Evolutionary conservation across 2,888 invertebrate genomes (phyloP).

Genomic region (Plebejus anna): DNA sequence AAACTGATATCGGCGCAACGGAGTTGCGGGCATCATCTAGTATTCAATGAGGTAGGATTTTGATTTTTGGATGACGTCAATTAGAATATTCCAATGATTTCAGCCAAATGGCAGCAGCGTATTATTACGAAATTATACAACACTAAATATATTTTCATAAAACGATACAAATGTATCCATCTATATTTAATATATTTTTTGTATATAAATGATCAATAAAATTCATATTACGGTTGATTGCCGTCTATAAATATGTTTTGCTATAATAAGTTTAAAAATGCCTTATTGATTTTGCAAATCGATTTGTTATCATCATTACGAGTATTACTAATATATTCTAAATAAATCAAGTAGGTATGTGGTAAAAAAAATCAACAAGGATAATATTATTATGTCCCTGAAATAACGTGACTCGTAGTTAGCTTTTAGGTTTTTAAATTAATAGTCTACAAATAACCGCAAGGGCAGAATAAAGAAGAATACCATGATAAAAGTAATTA

Average conservation of each 20-base stretch:
- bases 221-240: slow-evolving; percentile 10
- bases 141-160: slow-evolving; percentile 18
- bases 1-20: no score
- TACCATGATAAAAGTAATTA: no score
- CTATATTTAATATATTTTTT: slow-evolving; percentile 3
- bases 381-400: no score
- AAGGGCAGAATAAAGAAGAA: no score
- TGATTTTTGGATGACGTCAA: slow-evolving; percentile 1
- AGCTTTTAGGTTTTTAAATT: no score
- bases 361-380: no score
- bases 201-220: slow-evolving; percentile 17
- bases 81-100: not conserved
- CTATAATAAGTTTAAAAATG: not conserved
- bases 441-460: no score
- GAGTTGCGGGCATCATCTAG: no score
- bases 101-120: not conserved
- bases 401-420: no score
- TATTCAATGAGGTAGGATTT: not conserved
- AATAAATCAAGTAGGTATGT: no score
- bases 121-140: slow-evolving; percentile 25
- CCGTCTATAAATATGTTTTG: not conserved
- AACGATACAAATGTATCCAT: not conserved
- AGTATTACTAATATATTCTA: not conserved
- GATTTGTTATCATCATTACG: no score
- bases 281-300: not conserved